Evolutionary conservation across 2,113 vertebrate species (phyloP).

Genomic region (Abramis brama): DNA sequence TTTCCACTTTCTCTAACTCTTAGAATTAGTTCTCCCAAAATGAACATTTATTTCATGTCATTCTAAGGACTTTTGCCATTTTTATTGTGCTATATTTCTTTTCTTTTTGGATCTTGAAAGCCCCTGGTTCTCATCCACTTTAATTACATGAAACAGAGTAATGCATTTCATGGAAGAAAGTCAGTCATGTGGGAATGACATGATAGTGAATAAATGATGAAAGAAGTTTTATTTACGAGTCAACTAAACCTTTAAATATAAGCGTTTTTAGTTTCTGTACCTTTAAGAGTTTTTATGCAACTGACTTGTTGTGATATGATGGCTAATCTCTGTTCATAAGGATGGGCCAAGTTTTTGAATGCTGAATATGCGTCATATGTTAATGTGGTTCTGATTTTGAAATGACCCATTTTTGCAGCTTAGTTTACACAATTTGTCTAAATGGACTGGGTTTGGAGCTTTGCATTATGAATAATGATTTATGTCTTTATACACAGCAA

Average conservation of each 20-base stretch:
- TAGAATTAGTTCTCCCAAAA: background rate
- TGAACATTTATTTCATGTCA: background rate
- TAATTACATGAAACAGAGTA: background rate
- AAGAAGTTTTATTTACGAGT: background rate
- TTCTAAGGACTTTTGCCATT: background rate
- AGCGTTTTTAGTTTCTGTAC: background rate
- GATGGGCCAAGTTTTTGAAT: conserved; percentile 4
- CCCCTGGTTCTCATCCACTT: no score
- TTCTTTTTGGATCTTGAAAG: background rate
- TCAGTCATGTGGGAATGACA: background rate
- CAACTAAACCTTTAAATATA: background rate
- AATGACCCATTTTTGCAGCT: conserved; percentile 19
- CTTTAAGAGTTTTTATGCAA: background rate
- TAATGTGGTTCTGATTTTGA: conserved; percentile 6
- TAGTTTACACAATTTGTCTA: background rate
- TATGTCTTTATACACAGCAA: background rate
- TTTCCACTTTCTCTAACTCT: background rate
- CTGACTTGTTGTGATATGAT: background rate
- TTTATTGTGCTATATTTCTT: background rate
- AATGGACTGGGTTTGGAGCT: background rate
- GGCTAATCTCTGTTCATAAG: conserved; percentile 13
- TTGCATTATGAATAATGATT: background rate
- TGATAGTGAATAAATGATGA: background rate
- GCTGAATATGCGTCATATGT: background rate
- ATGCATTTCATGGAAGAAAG: background rate